These are phyloP conservation scores for Tiaroga cobitis DNA, from an alignment of 2,797 vertebrate genomes.

Conservation along the genomic window DNA sequence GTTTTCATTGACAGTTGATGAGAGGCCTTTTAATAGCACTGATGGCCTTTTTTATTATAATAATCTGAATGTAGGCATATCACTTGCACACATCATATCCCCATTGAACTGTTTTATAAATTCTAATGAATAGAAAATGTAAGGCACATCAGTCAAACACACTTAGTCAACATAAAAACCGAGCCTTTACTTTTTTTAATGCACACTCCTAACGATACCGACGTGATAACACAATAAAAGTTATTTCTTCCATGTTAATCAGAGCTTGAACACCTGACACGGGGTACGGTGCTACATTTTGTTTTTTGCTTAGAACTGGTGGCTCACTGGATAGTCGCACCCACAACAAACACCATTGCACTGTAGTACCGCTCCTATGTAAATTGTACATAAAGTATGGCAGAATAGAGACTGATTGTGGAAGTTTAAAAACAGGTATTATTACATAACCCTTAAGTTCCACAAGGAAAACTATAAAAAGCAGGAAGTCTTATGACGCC, in stretches of 20 bases:
- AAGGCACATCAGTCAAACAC: background rate
- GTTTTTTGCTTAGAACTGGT: background rate
- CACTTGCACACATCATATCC: background rate
- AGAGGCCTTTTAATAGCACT: constrained; percentile 46
- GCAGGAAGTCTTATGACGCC: background rate
- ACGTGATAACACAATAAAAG: background rate
- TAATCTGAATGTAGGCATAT: constrained; percentile 46
- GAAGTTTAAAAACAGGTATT: too few species aligned
- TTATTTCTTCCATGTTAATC: background rate
- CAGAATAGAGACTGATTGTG: too few species aligned
- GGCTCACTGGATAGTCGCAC: background rate
- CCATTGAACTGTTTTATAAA: background rate
- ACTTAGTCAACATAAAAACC: background rate
- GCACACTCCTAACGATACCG: background rate
- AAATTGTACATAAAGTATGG: too few species aligned
- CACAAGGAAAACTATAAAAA: background rate
- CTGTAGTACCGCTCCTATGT: background rate
- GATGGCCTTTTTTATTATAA: constrained; percentile 57
- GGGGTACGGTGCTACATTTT: background rate
- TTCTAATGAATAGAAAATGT: background rate
- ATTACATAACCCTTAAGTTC: background rate
- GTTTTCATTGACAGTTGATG: constrained; percentile 45
- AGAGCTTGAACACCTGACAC: background rate
- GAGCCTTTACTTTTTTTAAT: background rate
- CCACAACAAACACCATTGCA: background rate